Conservation (phyloP, 2,797 vertebrate genomes). For the Pseudotriccus pelzelni region DNA sequence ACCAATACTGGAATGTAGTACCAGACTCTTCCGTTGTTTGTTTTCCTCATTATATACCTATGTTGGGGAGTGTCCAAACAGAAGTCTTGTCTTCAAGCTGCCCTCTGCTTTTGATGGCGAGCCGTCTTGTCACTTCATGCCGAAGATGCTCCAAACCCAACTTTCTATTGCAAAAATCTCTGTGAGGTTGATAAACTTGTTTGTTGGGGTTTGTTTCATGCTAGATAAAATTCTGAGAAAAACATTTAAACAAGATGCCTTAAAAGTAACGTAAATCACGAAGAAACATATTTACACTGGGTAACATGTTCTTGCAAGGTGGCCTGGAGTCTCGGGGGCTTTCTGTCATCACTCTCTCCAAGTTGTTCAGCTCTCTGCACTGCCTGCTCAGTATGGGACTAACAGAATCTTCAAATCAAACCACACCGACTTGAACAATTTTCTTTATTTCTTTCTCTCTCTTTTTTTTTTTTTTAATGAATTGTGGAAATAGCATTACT, state of each 20-base stretch:
- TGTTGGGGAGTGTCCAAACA: neutral
- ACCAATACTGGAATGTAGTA: conserved; percentile 72
- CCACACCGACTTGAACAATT: conserved; percentile 30
- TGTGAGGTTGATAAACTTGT: conserved; percentile 2
- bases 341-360: neutral
- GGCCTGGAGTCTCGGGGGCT: neutral
- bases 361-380: conserved; percentile 13
- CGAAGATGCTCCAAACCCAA: conserved; percentile 36
- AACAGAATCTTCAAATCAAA: conserved; percentile 8
- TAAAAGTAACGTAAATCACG: conserved; percentile 14
- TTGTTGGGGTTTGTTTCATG: neutral
- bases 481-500: neutral
- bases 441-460: neutral
- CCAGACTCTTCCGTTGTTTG: conserved; percentile 9
- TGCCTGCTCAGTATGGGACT: conserved; percentile 32
- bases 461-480: neutral
- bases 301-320: neutral
- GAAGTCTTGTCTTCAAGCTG: neutral
- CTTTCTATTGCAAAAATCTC: conserved; percentile 39
- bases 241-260: conserved; percentile 45
- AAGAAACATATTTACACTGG: conserved; percentile 58
- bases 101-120: neutral
- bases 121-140: neutral
- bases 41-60: conserved; percentile 2
- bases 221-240: conserved; percentile 8